Evolutionary conservation across 2,113 vertebrate genomes (phyloP).

Genomic region (Brachirus orientalis): DNA sequence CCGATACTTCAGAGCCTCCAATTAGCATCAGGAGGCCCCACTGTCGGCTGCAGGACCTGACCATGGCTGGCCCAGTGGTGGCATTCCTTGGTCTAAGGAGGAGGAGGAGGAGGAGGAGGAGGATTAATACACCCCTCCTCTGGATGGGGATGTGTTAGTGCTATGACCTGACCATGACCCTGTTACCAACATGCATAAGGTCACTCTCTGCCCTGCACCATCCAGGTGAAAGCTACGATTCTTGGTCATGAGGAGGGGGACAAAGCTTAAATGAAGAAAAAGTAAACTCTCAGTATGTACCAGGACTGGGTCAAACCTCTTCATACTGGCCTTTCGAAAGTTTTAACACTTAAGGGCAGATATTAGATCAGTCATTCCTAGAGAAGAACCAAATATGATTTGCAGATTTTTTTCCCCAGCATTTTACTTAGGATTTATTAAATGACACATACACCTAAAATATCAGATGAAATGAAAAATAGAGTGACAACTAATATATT

Average conservation of each 20-base stretch:
- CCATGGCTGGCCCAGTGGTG: constrained; percentile 41
- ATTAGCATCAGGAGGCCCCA: constrained; percentile 61
- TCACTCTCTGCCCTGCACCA: constrained; percentile 1
- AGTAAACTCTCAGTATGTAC: no score
- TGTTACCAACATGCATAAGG: constrained; percentile 15
- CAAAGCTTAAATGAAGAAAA: background rate
- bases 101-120: constrained; percentile 5
- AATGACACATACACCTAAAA: no score
- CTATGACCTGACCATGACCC: constrained; percentile 53
- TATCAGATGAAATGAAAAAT: no score
- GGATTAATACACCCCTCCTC: constrained; percentile 59
- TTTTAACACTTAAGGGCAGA: no score
- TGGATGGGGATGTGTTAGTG: constrained; percentile 41
- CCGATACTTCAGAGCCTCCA: constrained; percentile 72
- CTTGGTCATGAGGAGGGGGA: background rate
- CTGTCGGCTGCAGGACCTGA: constrained; percentile 41
- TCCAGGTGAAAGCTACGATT: background rate
- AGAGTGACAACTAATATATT: no score
- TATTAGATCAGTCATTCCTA: no score
- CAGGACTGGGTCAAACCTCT: no score
- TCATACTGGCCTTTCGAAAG: no score
- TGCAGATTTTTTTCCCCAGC: no score
- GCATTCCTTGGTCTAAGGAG: constrained; percentile 68
- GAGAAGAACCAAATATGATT: no score
- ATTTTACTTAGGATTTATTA: no score